Percentiles rank a stretch among this genome's conserved stretches.
Evolutionary conservation across 2,888 invertebrate species (phyloP).

Genomic region (Drosophila tripunctata): DNA sequence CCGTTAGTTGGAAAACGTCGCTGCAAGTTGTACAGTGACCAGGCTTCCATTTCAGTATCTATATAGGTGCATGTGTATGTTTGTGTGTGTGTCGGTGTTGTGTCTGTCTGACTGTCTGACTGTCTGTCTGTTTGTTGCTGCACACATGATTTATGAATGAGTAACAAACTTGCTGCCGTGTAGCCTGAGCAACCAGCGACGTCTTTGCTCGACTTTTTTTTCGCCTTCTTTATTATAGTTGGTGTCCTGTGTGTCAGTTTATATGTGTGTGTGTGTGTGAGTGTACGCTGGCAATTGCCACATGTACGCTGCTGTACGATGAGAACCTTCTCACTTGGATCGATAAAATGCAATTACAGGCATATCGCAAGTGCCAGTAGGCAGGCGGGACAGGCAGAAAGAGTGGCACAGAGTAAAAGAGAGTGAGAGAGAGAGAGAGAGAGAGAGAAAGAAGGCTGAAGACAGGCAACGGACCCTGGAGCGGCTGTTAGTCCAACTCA

Average conservation of each 20-base stretch:
- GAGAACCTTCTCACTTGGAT: conserved; percentile 66
- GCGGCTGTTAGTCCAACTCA: conserved; percentile 54
- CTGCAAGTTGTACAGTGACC: conserved; percentile 76
- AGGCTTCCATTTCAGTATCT: conserved; percentile 49
- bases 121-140: conserved; percentile 57
- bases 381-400: conserved; percentile 39
- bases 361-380: conserved; percentile 77
- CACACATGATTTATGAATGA: conserved; percentile 82
- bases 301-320: conserved; percentile 45
- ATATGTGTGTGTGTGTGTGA: conserved; percentile 32
- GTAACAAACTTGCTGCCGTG: conserved; percentile 79
- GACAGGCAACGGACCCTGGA: conserved; percentile 21
- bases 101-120: conserved; percentile 30
- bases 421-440: conserved; percentile 11
- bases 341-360: conserved; percentile 81
- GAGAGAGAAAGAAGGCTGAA: conserved; percentile 4
- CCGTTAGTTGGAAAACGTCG: conserved; percentile 59
- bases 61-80: conserved; percentile 19
- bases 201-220: conserved; percentile 64
- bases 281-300: conserved; percentile 71
- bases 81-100: conserved; percentile 22
- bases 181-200: conserved; percentile 70
- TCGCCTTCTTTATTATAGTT: conserved; percentile 70
- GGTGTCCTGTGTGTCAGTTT: conserved; percentile 34
- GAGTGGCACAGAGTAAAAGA: neutral